Conservation (phyloP, 2,113 vertebrate species). For the Lichenostomus cassidix region DNA sequence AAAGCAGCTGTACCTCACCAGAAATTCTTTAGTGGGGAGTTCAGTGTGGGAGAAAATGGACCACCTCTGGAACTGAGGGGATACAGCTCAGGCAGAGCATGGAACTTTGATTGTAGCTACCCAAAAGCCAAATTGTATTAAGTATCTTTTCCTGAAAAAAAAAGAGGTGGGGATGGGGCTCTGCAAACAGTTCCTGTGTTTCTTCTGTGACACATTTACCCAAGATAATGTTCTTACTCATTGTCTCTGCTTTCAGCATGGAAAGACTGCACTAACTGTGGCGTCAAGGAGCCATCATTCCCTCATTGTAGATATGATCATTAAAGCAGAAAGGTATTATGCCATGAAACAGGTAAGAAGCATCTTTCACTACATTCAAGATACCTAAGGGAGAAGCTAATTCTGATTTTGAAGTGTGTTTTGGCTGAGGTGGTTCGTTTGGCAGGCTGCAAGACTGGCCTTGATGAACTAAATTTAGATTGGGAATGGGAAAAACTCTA, state of each 20-base stretch:
- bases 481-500: neutral
- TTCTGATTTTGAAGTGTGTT: neutral
- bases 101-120: neutral
- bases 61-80: neutral
- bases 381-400: neutral
- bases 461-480: neutral
- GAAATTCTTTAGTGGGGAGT: neutral
- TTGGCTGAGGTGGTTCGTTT: neutral
- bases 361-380: neutral
- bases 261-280: constrained; percentile 82
- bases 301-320: constrained; percentile 90
- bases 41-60: neutral
- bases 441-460: neutral
- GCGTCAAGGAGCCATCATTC: constrained; percentile 84
- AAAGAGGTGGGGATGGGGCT: accelerated
- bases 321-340: constrained; percentile 89
- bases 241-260: constrained; percentile 74
- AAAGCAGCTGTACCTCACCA: neutral
- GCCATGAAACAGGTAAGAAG: constrained; percentile 78
- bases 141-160: neutral
- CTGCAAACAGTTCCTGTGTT: neutral
- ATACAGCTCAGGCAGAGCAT: neutral
- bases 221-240: neutral
- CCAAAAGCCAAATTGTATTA: neutral
- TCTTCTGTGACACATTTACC: neutral